Base-by-base conservation (phyloP, 2,888 invertebrate species). In the Morpho achilles region DNA sequence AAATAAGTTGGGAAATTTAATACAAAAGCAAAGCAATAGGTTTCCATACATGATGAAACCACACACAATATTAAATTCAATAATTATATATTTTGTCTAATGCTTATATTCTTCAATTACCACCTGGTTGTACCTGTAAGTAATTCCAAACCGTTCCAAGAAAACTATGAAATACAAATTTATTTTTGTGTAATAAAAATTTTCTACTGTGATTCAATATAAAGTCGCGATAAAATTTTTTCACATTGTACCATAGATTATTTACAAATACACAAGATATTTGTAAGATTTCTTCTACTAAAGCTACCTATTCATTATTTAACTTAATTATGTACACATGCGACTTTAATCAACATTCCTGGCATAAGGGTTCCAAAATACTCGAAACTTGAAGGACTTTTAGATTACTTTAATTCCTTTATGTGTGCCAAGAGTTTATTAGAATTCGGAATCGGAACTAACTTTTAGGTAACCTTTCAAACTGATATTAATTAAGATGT, bases 381-480 rank as follows among this genome's bases (percentile, higher is more conserved):
- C 67, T 73, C 69, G 66, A 62, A 78, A 76, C 75, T 76, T 80
- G 75, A 72, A 75, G 69, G 70, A 71, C 69, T 76, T 71, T 71
- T 73, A 69, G 75, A 74, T 79, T 77, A 76, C 66, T 60, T 60
- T 32, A 53, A 50, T 60, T 57, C 50, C 50, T 58, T 58, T 44
- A 58, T 57, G 56, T 76, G 71, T 72, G 72, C 76, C 69, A 69
- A 67, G 69, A 77, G 75, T 81, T 78, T 66, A 71, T 73, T 71
- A 81, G 78, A 74, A 77, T 78, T 81, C 75, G 73, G 78, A 78
- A 84, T 83, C 78, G 76, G 67, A 69, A 67, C 66, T 68, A 86
- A 87, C 82, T 87, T 88, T 87, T 73, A 85, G 87, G 87, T 79
- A 75, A 75, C 84, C 83, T 81, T 84, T 84, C 81, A 83, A 75